Percentiles rank a stretch among this genome's conserved stretches.
phyloP scores from a whole-genome alignment of 2,113 vertebrate species.

The Antidorcas marsupialis region DNA sequence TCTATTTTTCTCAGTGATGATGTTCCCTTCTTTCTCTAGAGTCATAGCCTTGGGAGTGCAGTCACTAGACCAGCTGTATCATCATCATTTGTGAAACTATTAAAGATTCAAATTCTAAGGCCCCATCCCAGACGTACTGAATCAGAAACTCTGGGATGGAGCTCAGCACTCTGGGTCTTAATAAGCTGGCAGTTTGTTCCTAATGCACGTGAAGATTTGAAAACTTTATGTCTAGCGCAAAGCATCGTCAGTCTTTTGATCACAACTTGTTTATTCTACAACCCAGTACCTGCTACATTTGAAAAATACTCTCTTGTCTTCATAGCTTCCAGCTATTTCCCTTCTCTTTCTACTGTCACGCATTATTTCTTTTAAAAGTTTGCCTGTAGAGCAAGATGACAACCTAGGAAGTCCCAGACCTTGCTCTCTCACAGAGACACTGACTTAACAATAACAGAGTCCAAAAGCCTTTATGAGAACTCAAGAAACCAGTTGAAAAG shows the following conservation, averaged over 20 bases:
- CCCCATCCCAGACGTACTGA: neutral
- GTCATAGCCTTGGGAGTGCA: neutral
- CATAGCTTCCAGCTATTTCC: neutral
- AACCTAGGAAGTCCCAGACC: neutral
- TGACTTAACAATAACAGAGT: neutral
- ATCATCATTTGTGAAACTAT: neutral
- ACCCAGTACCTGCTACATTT: neutral
- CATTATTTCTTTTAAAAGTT: neutral
- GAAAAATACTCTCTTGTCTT: neutral
- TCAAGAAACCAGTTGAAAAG: neutral
- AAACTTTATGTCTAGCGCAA: neutral
- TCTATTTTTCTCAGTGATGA: neutral
- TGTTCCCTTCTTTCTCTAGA: neutral
- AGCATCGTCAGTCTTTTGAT: neutral
- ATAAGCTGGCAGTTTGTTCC: neutral
- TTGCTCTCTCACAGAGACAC: neutral
- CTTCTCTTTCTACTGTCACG: neutral
- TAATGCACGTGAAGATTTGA: neutral
- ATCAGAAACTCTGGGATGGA: neutral
- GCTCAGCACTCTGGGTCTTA: neutral
- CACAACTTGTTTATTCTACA: neutral
- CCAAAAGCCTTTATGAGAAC: neutral
- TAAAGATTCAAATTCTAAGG: neutral
- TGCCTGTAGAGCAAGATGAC: neutral
- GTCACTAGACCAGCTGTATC: neutral